phyloP scores from a whole-genome alignment of 2,113 vertebrate genomes.

The Tauraco erythrolophus region DNA sequence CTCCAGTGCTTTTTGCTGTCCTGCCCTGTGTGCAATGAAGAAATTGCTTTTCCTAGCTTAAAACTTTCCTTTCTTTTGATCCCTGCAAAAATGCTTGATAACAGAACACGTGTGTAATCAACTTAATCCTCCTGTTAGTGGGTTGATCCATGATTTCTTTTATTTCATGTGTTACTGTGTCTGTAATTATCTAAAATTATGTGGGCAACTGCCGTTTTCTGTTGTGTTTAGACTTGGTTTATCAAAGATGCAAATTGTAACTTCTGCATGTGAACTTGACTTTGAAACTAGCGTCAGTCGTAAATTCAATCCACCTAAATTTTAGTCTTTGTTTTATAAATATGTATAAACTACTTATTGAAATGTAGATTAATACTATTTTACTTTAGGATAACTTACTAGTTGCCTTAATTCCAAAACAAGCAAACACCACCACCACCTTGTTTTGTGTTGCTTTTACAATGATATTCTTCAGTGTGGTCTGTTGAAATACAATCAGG shows the following conservation, averaged over 20 bases:
- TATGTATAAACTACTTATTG: not conserved
- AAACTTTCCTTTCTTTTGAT: not conserved
- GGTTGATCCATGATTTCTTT: not conserved
- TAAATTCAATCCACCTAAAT: not conserved
- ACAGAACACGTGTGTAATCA: not conserved
- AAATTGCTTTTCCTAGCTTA: not conserved
- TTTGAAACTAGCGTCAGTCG: not conserved
- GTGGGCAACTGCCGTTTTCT: not conserved
- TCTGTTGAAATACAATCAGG: not conserved
- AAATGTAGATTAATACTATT: not conserved
- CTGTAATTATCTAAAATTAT: not conserved
- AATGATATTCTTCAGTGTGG: not conserved
- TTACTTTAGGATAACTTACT: not conserved
- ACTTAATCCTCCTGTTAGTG: not conserved
- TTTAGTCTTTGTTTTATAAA: not conserved
- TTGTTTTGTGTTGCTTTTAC: not conserved
- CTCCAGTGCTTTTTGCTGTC: not conserved
- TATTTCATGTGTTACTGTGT: not conserved
- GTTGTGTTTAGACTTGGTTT: not conserved
- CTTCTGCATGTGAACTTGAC: not conserved
- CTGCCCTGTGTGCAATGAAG: not conserved
- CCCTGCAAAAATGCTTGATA: not conserved
- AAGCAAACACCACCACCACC: not conserved
- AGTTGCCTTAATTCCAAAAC: not conserved
- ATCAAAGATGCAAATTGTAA: not conserved